These are phyloP conservation scores for Phoeniculus purpureus DNA, from an alignment of 2,797 vertebrate genomes.

Conservation along the genomic window DNA sequence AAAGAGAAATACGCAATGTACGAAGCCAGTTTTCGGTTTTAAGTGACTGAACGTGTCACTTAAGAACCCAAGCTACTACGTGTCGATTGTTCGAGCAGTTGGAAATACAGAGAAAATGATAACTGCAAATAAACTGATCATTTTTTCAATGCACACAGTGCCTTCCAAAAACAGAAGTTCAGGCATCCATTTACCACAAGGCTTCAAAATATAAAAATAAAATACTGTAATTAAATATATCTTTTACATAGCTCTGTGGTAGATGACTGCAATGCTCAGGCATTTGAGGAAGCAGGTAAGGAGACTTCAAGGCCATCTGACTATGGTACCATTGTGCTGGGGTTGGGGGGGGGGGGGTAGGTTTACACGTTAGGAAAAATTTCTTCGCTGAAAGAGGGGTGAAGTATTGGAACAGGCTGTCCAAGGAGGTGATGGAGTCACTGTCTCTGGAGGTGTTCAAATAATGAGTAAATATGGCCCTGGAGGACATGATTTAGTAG, in stretches of 20 bases:
- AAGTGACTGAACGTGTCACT: not conserved
- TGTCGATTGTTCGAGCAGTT: not conserved
- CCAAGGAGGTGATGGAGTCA: too few relatives aligned
- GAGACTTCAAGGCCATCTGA: not conserved
- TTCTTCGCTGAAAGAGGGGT: too few relatives aligned
- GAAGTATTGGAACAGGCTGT: too few relatives aligned
- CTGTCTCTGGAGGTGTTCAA: too few relatives aligned
- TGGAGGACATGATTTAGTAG: too few relatives aligned
- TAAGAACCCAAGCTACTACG: not conserved
- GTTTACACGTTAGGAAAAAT: too few relatives aligned
- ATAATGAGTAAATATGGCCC: too few relatives aligned
- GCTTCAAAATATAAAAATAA: not conserved
- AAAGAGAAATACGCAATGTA: not conserved
- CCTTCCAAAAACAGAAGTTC: not conserved
- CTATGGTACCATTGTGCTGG: too few relatives aligned
- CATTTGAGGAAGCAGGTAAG: not conserved
- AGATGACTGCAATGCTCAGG: not conserved
- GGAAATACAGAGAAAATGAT: not conserved
- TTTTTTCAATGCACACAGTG: not conserved
- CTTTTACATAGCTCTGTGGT: not conserved
- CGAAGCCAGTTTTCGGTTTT: constrained; percentile 22
- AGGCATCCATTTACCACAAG: not conserved
- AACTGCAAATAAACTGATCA: not conserved
- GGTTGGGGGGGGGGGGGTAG: too few relatives aligned
- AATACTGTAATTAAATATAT: not conserved